Evolutionary conservation across 2,113 vertebrate species (phyloP).

Genomic region (Aldabrachelys gigantea): DNA sequence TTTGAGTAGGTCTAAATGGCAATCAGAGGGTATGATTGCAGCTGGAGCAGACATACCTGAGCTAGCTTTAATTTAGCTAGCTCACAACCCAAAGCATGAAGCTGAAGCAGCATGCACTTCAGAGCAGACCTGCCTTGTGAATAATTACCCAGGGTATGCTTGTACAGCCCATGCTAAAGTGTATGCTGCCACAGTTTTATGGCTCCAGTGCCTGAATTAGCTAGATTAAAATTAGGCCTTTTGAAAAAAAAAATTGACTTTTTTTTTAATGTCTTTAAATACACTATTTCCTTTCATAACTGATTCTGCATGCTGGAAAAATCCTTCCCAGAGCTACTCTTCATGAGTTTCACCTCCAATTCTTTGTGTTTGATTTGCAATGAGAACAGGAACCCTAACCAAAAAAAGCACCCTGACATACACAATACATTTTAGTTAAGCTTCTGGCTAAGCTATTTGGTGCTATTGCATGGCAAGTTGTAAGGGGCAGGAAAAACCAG

Average conservation of each 20-base stretch:
- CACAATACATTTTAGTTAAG: rapidly evolving
- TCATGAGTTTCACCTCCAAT: rapidly evolving
- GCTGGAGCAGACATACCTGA: neutral
- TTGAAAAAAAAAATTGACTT: neutral
- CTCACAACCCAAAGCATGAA: neutral
- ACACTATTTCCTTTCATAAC: rapidly evolving
- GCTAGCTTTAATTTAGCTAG: too few relatives aligned
- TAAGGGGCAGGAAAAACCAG: neutral
- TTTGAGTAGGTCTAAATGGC: neutral
- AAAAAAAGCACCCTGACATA: rapidly evolving
- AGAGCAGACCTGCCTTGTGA: neutral
- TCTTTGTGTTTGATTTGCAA: neutral
- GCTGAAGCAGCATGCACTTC: neutral
- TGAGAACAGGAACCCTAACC: neutral
- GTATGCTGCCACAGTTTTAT: neutral
- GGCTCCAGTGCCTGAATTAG: neutral
- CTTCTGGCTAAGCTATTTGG: rapidly evolving
- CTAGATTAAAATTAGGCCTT: neutral
- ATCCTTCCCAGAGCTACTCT: neutral
- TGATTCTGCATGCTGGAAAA: rapidly evolving
- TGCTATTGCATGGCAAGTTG: rapidly evolving
- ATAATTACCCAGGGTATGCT: neutral
- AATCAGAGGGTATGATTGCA: neutral
- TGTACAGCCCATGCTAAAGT: neutral
- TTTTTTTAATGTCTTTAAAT: rapidly evolving